These are phyloP conservation scores for Bovichtus diacanthus DNA, from an alignment of 2,797 vertebrate species.

Conservation along the genomic window DNA sequence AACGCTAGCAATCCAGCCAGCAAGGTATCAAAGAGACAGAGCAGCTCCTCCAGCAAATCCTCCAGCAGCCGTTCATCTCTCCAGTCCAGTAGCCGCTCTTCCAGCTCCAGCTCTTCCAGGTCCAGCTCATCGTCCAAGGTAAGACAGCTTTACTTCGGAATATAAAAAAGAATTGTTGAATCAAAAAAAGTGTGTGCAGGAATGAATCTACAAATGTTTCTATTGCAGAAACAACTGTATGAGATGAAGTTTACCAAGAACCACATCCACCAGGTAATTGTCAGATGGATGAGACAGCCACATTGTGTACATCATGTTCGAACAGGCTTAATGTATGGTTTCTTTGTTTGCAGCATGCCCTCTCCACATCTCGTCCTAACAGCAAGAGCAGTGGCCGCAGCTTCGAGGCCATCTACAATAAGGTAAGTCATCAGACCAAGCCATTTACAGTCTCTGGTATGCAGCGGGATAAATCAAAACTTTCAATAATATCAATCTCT, in stretches of 20 bases:
- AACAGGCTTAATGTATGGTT: slow-evolving; percentile 14
- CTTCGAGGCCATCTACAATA: slow-evolving; percentile 81
- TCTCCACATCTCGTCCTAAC: slow-evolving; percentile 22
- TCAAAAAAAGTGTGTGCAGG: neutral
- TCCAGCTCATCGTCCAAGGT: slow-evolving; percentile 66
- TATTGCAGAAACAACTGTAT: slow-evolving; percentile 56
- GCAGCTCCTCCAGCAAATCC: slow-evolving; percentile 38
- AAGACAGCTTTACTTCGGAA: neutral
- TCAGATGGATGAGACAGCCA: neutral
- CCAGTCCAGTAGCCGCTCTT: slow-evolving; percentile 9
- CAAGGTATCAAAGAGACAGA: slow-evolving; percentile 35
- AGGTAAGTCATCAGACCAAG: slow-evolving; percentile 61
- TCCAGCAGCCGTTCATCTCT: slow-evolving; percentile 2
- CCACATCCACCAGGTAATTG: slow-evolving; percentile 76
- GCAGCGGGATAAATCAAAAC: neutral
- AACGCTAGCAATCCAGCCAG: neutral
- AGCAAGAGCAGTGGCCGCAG: slow-evolving; percentile 79
- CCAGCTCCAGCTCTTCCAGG: slow-evolving; percentile 39
- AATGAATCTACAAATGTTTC: neutral
- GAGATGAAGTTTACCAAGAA: slow-evolving; percentile 66
- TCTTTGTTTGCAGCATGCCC: slow-evolving; percentile 66
- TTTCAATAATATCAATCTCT: slow-evolving; percentile 3
- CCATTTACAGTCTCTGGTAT: neutral
- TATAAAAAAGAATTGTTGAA: neutral
- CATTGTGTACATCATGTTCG: neutral